phyloP scores from a whole-genome alignment of 2,797 vertebrate genomes.

The Sebastes kiyomatsui region DNA sequence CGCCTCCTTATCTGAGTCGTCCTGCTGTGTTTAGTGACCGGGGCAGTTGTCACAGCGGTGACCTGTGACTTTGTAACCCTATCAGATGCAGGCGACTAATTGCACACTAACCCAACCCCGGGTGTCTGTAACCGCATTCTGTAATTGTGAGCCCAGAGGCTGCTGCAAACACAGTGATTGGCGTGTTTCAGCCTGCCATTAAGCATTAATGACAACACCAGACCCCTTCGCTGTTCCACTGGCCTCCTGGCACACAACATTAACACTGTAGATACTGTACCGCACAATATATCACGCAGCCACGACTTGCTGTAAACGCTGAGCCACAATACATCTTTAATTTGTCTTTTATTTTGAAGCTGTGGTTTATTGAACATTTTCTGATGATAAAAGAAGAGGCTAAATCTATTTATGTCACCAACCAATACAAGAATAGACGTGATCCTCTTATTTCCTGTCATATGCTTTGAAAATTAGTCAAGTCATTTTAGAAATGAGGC shows the following conservation, averaged over 20 bases:
- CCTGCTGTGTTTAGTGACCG: constrained; percentile 40
- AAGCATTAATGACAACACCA: constrained; percentile 79
- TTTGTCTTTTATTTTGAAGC: not conserved
- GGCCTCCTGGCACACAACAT: constrained; percentile 46
- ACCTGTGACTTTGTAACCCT: constrained; percentile 72
- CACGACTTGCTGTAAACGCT: constrained; percentile 4
- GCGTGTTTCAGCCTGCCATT: constrained; percentile 63
- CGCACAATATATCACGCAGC: constrained; percentile 12
- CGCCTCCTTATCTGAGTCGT: constrained; percentile 2
- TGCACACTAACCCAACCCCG: constrained; percentile 64
- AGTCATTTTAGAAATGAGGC: constrained; percentile 40
- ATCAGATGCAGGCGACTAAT: constrained; percentile 67
- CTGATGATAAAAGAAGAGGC: not conserved
- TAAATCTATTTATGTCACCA: not conserved
- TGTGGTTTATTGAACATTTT: not conserved
- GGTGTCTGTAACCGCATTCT: constrained; percentile 67
- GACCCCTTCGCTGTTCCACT: constrained; percentile 59
- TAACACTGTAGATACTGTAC: constrained; percentile 26
- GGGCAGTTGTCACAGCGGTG: constrained; percentile 54
- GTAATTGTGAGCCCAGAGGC: constrained; percentile 74
- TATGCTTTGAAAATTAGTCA: constrained; percentile 32
- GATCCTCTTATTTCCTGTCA: constrained; percentile 15
- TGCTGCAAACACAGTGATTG: constrained; percentile 61
- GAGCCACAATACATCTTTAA: not conserved
- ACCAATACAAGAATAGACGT: constrained; percentile 21